A percentile compares a stretch with the other conserved stretches of the same genome.
Conservation (phyloP, 2,113 vertebrate species). For the Gallinago undulata region DNA sequence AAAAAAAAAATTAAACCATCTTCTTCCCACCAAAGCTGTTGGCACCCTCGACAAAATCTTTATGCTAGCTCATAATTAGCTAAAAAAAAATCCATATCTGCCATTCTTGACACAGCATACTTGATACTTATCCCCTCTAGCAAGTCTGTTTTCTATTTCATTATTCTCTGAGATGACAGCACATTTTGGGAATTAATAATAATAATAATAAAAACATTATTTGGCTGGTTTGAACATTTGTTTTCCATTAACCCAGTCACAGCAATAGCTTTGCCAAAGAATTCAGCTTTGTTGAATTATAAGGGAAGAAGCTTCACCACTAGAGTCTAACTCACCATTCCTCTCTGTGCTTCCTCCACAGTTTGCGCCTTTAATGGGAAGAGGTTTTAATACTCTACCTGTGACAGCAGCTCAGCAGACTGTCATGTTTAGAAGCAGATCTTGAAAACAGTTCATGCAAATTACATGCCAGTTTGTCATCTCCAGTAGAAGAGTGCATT, state of each 20-base stretch:
- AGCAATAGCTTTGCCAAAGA: background rate
- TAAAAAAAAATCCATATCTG: background rate
- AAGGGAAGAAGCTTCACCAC: background rate
- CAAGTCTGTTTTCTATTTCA: background rate
- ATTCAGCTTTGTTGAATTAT: background rate
- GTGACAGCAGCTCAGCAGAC: conserved; percentile 38
- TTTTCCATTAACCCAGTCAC: background rate
- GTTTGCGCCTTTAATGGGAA: conserved; percentile 10
- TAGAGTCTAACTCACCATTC: background rate
- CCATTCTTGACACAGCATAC: fast-evolving
- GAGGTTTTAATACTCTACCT: conserved; percentile 7
- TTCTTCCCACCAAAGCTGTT: background rate
- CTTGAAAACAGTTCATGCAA: conserved; percentile 54
- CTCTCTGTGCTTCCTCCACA: background rate
- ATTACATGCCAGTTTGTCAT: conserved; percentile 22
- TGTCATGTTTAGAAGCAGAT: conserved; percentile 56
- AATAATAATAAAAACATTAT: background rate
- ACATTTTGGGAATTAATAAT: background rate
- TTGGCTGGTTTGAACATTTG: background rate
- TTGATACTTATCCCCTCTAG: background rate
- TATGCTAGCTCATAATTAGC: background rate
- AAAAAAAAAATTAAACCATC: background rate
- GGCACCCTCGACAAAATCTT: background rate
- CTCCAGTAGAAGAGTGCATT: background rate
- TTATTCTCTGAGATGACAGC: background rate